Conservation (phyloP, 2,888 invertebrate species). For the Scaptomyza reducta region DNA sequence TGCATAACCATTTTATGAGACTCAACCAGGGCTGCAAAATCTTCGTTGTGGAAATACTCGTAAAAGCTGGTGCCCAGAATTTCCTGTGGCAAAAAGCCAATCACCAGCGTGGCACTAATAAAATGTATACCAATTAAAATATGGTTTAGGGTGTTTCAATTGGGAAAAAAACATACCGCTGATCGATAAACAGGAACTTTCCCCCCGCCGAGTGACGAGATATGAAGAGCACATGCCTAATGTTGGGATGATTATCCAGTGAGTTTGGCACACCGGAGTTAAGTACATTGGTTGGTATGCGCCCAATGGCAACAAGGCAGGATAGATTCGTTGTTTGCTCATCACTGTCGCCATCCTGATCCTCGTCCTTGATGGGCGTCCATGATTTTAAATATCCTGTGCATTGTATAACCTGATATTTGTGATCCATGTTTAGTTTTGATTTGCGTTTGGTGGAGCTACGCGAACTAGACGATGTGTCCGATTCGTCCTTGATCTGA, state of each 20-base stretch:
- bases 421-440: conserved; percentile 88
- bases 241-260: conserved; percentile 84
- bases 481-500: conserved; percentile 89
- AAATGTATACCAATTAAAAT: not conserved
- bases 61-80: conserved; percentile 96
- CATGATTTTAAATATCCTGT: conserved; percentile 97
- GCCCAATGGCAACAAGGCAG: conserved; percentile 94
- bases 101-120: conserved; percentile 91
- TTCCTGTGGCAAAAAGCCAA: conserved; percentile 97
- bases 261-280: conserved; percentile 85
- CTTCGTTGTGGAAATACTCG: conserved; percentile 94
- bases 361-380: conserved; percentile 92
- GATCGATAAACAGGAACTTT: conserved; percentile 96
- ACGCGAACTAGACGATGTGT: conserved; percentile 82
- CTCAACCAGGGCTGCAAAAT: conserved; percentile 91
- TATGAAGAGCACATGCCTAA: conserved; percentile 89
- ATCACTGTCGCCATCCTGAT: conserved; percentile 87
- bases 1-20: conserved; percentile 92
- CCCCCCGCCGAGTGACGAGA: conserved; percentile 95
- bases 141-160: not conserved
- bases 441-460: conserved; percentile 89
- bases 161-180: conserved; percentile 87
- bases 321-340: conserved; percentile 89
- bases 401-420: conserved; percentile 95
- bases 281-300: conserved; percentile 88